Evolutionary conservation across 2,888 invertebrate genomes (phyloP), one percentile per base, ranked within the genome.

Genomic region (Chloroclystis v-ata): DNA sequence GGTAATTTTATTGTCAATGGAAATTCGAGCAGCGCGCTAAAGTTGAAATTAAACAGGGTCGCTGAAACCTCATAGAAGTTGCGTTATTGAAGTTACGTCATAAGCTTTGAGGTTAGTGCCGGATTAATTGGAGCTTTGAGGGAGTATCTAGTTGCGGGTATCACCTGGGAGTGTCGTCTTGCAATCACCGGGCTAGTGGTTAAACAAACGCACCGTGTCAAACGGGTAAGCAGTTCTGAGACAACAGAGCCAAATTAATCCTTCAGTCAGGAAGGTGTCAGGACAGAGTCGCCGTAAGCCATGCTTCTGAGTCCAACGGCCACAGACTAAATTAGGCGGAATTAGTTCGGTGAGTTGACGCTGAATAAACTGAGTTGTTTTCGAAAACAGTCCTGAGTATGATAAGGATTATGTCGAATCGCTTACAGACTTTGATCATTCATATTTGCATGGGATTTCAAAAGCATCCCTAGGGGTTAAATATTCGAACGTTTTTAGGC

Each of bases 281-380:
- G 52, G 57, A 56, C 47, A 57, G 49, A 61, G 63, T 48, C 59
- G 47, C 49, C 52, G 60, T 64, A 69, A 74, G 67, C 69, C 60
- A 49, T 62, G 63, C 60, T 63, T 65, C 59, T 66, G 56, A 58
- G 60, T 61, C 56, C 54, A 54, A 25, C 16, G 28, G 35, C 43
- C 39, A 42, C 69, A 65, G 65, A 57, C 69, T 67, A 72, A 76
- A 75, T 75, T 78, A 73, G 70, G 68, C 57, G 56, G 69, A 76
- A 78, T 78, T 78, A 79, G 75, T 76, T 75, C 51, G 57, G 67
- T 74, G 71, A 76, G 70, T 74, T 65, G 54, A 60, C 56, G 52
- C 59, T 61, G 67, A 62, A 72, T 70, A 64, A 69, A 62, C 64
- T 63, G 50, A 70, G 63, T 72, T 69, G 49, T 43, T 51, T 47